Evolutionary conservation across 2,888 invertebrate genomes (phyloP).

Genomic region (Agrotis ipsilon): DNA sequence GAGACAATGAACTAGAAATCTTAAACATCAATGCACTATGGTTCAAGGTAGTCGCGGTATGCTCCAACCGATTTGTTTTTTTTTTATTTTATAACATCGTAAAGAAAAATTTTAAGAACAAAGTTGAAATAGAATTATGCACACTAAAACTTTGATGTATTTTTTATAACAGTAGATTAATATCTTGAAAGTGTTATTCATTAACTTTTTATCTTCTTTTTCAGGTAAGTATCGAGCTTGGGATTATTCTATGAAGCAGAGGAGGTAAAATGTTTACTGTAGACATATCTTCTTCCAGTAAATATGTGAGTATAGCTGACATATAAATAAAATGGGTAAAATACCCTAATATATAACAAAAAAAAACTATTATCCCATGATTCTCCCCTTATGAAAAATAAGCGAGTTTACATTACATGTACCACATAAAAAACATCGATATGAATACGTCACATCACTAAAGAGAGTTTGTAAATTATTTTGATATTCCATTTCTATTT

Average conservation of each 20-base stretch:
- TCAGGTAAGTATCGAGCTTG: constrained; percentile 76
- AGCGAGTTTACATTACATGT: too few relatives aligned
- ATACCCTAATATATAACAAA: too few relatives aligned
- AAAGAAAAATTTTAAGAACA: constrained; percentile 12
- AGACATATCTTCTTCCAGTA: constrained; percentile 13
- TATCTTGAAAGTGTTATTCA: constrained; percentile 31
- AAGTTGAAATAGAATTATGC: constrained; percentile 11
- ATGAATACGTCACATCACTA: not conserved
- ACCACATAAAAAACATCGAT: not conserved
- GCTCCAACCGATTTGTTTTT: too few relatives aligned
- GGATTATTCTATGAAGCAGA: constrained; percentile 26
- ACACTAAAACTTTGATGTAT: constrained; percentile 15
- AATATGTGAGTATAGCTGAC: constrained; percentile 38
- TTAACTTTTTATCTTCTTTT: constrained; percentile 62
- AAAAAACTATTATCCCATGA: not conserved
- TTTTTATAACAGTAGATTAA: constrained; percentile 10
- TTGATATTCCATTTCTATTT: not conserved
- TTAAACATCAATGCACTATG: too few relatives aligned
- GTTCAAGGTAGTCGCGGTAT: too few relatives aligned
- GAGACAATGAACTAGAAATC: too few relatives aligned
- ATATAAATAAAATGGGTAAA: too few relatives aligned
- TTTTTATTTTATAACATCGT: too few relatives aligned
- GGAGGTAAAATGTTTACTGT: constrained; percentile 36
- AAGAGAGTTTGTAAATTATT: constrained; percentile 1
- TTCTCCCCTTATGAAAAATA: too few relatives aligned